Percentiles rank a stretch among this genome's conserved stretches.
These are phyloP conservation scores for Acestrorhynchus altus DNA, from an alignment of 2,797 vertebrate species.

Conservation along the genomic window DNA sequence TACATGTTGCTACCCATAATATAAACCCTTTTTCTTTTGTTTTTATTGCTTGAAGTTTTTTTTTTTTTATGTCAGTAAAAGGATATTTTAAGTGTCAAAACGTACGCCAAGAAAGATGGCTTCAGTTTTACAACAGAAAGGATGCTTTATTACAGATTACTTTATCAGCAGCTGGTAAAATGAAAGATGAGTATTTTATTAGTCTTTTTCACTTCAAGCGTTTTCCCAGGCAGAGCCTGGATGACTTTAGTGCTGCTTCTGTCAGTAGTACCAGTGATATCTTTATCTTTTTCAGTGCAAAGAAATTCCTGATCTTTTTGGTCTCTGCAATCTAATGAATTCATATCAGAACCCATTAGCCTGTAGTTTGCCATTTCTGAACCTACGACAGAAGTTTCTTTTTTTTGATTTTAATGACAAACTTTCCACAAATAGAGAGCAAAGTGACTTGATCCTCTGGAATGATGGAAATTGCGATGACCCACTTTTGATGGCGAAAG, in stretches of 20 bases:
- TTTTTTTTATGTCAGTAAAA: constrained; percentile 79
- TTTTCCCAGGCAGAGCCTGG: constrained; percentile 94
- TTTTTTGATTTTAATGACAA: constrained; percentile 68
- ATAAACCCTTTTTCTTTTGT: constrained; percentile 78
- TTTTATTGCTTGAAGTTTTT: constrained; percentile 84
- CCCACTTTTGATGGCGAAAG: constrained; percentile 60
- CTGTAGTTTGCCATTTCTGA: constrained; percentile 55
- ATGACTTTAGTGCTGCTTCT: constrained; percentile 90
- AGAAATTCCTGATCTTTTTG: constrained; percentile 59
- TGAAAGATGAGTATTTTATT: constrained; percentile 81
- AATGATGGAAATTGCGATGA: constrained; percentile 66
- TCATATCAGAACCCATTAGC: constrained; percentile 51
- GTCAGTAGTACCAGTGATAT: constrained; percentile 75
- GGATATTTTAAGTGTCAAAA: constrained; percentile 84
- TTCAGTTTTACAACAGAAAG: constrained; percentile 81
- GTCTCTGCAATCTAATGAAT: constrained; percentile 47
- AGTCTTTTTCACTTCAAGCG: constrained; percentile 74
- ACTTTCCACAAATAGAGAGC: constrained; percentile 67
- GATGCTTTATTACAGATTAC: constrained; percentile 83
- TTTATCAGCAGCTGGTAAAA: constrained; percentile 81
- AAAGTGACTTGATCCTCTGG: constrained; percentile 70
- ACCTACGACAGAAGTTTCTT: constrained; percentile 77
- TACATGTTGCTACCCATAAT: constrained; percentile 82
- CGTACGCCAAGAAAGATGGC: constrained; percentile 75
- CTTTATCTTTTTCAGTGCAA: constrained; percentile 61